Evolutionary conservation across 2,888 invertebrate genomes (phyloP).

Genomic region (Sacculina carcini): DNA sequence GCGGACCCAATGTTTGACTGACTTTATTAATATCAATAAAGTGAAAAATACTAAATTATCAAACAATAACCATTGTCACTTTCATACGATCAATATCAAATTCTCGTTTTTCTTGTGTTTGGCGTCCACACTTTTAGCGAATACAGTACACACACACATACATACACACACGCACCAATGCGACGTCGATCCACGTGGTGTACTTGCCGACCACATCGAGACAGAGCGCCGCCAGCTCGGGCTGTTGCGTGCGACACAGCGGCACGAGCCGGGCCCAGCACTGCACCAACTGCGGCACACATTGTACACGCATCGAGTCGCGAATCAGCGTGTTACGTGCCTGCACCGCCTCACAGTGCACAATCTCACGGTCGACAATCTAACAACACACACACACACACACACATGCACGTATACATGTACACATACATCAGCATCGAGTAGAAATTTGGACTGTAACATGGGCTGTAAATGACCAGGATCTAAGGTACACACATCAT

Average conservation of each 20-base stretch:
- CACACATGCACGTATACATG: neutral
- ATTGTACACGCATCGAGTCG: constrained; percentile 27
- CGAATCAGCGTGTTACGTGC: constrained; percentile 26
- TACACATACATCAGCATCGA: neutral
- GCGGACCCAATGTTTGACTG: no score
- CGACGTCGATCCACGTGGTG: constrained; percentile 31
- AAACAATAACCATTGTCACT: no score
- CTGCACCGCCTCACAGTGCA: constrained; percentile 21
- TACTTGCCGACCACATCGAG: constrained; percentile 27
- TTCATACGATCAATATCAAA: no score
- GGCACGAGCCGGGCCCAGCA: constrained; percentile 28
- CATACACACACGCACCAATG: constrained; percentile 20
- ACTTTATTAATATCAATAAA: no score
- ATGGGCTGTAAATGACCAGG: no score
- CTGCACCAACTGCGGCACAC: constrained; percentile 25
- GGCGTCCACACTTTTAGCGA: no score
- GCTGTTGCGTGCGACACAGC: constrained; percentile 20
- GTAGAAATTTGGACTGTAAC: no score
- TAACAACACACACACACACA: constrained; percentile 12
- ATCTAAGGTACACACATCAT: no score
- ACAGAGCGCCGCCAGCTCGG: constrained; percentile 21
- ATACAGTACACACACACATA: no score
- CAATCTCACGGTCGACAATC: constrained; percentile 24
- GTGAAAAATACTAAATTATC: no score
- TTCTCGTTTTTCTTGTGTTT: no score